phyloP scores from a whole-genome alignment of 2,797 vertebrate species.

The Premnoplex brunnescens region DNA sequence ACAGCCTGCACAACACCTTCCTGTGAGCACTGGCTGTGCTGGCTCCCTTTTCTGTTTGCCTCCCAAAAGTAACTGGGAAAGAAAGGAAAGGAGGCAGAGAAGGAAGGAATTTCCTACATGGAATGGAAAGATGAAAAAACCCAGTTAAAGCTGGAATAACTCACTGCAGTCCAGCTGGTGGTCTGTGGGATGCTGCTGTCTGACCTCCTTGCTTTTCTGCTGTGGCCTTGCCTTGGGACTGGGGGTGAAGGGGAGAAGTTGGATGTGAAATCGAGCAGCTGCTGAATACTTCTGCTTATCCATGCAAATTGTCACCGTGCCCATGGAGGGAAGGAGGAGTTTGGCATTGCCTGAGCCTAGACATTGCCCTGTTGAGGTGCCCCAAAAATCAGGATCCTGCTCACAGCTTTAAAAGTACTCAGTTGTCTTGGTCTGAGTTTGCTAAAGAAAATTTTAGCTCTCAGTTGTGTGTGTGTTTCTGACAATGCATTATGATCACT shows the following conservation, averaged over 20 bases:
- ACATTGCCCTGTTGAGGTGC: neutral
- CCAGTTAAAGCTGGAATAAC: neutral
- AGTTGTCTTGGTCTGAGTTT: neutral
- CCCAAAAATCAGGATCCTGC: neutral
- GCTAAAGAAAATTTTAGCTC: neutral
- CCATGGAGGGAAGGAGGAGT: neutral
- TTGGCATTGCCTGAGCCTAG: neutral
- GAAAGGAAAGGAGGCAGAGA: neutral
- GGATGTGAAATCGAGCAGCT: conserved; percentile 18
- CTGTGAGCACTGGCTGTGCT: rapidly evolving
- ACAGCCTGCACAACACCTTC: neutral
- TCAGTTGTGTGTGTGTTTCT: neutral
- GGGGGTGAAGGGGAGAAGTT: neutral
- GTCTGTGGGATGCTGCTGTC: neutral
- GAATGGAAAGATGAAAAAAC: neutral
- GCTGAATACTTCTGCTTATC: neutral
- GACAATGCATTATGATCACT: neutral
- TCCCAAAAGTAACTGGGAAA: neutral
- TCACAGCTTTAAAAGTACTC: neutral
- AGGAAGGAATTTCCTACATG: neutral
- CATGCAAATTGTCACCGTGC: neutral
- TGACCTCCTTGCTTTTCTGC: neutral
- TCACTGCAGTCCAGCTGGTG: neutral
- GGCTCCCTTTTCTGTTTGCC: neutral
- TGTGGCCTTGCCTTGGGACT: neutral